phyloP scores from a whole-genome alignment of 2,113 vertebrate genomes.

The Silurus glanis region DNA sequence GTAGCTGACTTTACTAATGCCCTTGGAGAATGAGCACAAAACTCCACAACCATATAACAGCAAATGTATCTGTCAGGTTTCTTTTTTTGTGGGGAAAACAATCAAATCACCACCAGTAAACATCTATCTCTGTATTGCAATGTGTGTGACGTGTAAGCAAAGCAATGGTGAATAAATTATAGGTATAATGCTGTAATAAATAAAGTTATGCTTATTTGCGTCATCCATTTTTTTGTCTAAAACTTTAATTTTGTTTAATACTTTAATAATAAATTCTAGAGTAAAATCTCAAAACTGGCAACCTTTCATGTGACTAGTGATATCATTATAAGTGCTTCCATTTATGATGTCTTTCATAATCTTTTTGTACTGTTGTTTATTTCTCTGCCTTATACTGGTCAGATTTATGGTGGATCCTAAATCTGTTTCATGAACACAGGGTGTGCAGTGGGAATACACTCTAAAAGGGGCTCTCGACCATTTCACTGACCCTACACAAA shows the following conservation, averaged over 20 bases:
- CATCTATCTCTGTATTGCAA: background rate
- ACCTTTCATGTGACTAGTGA: background rate
- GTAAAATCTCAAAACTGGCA: background rate
- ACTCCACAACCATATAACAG: too few species aligned
- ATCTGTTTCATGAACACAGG: background rate
- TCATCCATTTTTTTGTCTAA: background rate
- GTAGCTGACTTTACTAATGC: too few species aligned
- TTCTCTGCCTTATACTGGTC: background rate
- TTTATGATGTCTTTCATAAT: background rate
- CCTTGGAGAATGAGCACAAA: too few species aligned
- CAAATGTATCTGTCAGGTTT: background rate
- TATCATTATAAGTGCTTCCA: background rate
- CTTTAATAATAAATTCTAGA: background rate
- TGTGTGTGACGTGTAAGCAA: background rate
- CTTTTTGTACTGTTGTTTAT: background rate
- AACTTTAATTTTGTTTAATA: too few species aligned
- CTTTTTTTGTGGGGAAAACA: background rate
- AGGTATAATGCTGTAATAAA: slow-evolving; percentile 3
- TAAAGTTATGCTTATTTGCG: background rate
- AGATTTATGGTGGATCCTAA: background rate
- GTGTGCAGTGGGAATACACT: background rate
- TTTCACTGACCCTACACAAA: background rate
- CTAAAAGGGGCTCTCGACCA: background rate
- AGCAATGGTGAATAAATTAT: background rate
- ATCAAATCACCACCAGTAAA: background rate